Conservation (phyloP, 2,888 invertebrate genomes). For the Pseudoips prasinana region DNA sequence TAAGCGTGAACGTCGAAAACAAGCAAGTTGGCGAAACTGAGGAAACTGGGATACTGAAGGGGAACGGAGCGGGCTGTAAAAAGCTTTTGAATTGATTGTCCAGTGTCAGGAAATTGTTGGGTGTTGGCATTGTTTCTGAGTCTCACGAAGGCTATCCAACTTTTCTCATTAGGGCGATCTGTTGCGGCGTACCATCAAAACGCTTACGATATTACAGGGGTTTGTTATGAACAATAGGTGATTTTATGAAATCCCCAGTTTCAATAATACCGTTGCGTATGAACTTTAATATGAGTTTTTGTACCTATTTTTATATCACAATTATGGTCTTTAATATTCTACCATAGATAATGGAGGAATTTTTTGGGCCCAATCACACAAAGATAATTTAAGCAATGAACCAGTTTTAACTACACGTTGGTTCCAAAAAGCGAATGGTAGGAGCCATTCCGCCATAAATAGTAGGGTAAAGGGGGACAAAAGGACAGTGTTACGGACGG, state of each 20-base stretch:
- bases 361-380: no score
- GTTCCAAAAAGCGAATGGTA: no score
- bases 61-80: constrained; percentile 40
- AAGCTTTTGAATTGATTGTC: constrained; percentile 76
- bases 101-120: constrained; percentile 69
- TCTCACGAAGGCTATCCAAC: constrained; percentile 65
- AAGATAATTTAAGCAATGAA: no score
- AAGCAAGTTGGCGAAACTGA: constrained; percentile 50
- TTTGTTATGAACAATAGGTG: constrained; percentile 45
- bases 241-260: constrained; percentile 33
- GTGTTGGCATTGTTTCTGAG: constrained; percentile 67
- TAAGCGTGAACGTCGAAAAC: constrained; percentile 49
- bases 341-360: no score
- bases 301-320: no score
- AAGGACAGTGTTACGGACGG: no score
- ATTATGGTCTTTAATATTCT: no score
- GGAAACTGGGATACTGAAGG: constrained; percentile 12
- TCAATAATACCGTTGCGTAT: constrained; percentile 25
- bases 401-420: no score
- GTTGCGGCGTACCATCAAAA: constrained; percentile 56
- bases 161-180: constrained; percentile 76
- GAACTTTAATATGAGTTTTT: no score
- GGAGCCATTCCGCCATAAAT: no score
- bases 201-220: constrained; percentile 50
- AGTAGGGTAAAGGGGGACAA: no score